Percentiles rank a stretch among this genome's conserved stretches.
Conservation (phyloP, 1,140 invertebrate genomes). For the Campoletis sonorensis region DNA sequence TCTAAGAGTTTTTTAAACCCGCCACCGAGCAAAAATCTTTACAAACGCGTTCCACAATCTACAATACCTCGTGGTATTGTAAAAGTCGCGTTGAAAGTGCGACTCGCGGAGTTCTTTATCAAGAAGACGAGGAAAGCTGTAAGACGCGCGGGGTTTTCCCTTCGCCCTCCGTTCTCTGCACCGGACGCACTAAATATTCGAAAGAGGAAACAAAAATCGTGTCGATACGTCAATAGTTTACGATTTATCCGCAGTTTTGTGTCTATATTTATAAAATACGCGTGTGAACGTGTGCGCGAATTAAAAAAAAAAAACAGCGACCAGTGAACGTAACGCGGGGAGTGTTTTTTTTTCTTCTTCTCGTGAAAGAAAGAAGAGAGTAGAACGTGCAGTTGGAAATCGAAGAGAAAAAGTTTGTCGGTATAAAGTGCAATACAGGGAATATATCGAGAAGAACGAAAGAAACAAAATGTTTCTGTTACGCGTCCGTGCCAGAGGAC, state of each 20-base stretch:
- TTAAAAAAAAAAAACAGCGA: slow-evolving; percentile 16
- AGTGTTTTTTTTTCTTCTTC: too few relatives aligned
- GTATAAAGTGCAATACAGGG: background rate
- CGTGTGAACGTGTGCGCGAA: slow-evolving; percentile 36
- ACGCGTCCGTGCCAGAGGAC: slow-evolving; percentile 42
- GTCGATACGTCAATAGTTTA: background rate
- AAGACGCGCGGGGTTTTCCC: background rate
- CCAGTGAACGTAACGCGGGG: too few relatives aligned
- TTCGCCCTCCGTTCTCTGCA: background rate
- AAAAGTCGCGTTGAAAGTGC: background rate
- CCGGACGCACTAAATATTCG: too few relatives aligned
- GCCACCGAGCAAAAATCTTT: too few relatives aligned
- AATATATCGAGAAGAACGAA: background rate
- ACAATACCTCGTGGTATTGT: too few relatives aligned
- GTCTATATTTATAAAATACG: background rate
- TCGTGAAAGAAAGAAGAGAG: too few relatives aligned
- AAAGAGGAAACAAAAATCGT: background rate
- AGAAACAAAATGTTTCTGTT: slow-evolving; percentile 24
- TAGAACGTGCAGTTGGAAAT: background rate
- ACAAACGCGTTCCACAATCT: too few relatives aligned
- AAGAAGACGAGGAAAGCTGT: background rate
- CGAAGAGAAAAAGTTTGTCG: background rate
- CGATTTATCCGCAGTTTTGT: background rate
- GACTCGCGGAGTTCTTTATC: background rate
- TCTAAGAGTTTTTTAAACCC: too few relatives aligned